phyloP scores from a whole-genome alignment of 1,140 invertebrate species.

The Lasioglossum baleicum region DNA sequence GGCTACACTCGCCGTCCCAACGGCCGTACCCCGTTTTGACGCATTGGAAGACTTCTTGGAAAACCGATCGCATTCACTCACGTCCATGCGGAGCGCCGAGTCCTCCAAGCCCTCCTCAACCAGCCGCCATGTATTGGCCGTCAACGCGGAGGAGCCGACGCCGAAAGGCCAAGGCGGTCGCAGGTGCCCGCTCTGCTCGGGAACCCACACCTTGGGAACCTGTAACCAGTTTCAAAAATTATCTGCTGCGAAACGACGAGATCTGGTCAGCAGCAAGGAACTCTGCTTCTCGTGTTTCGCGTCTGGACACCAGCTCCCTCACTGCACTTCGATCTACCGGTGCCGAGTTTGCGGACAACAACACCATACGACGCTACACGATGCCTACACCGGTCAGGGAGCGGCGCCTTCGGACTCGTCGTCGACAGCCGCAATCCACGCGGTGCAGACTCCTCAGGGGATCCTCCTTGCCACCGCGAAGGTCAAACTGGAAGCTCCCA shows the following conservation, averaged over 20 bases:
- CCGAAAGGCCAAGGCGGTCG: neutral
- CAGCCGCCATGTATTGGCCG: neutral
- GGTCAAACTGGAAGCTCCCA: neutral
- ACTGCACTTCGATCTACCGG: neutral
- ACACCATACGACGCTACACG: neutral
- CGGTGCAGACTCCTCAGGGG: neutral
- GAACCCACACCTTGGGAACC: neutral
- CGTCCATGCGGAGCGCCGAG: neutral
- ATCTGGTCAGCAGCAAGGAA: no score
- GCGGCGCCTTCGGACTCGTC: fast-evolving
- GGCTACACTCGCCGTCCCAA: neutral
- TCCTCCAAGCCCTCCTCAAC: no score
- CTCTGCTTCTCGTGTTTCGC: neutral
- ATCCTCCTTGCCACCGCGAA: neutral
- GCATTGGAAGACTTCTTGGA: neutral
- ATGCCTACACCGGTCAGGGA: neutral
- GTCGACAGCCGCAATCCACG: neutral
- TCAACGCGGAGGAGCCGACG: neutral
- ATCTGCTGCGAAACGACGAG: neutral
- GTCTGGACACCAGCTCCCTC: neutral
- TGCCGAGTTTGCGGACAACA: neutral
- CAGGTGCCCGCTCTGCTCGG: neutral
- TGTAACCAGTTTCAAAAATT: neutral
- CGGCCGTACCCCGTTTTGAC: neutral
- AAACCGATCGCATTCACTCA: neutral